phyloP scores from a whole-genome alignment of 2,113 vertebrate genomes.

The Indicator indicator region DNA sequence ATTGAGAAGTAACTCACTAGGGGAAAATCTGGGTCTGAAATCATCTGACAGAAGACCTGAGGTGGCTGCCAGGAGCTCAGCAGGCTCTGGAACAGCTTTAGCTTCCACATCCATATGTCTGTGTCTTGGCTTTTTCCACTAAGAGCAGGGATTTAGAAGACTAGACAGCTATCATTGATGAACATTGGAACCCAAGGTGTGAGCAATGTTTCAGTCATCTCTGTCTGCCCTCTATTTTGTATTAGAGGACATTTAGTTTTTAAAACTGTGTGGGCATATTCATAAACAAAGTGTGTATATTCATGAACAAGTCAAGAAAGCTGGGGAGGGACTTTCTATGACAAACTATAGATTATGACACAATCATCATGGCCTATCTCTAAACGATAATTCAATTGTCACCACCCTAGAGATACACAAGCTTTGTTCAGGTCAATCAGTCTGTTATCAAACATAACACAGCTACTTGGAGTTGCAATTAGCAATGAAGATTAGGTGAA shows the following conservation, averaged over 20 bases:
- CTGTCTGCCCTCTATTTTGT: not conserved
- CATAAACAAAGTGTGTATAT: not conserved
- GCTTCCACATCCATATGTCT: not conserved
- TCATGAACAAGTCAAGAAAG: not conserved
- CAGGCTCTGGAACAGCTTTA: not conserved
- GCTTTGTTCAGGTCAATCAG: not conserved
- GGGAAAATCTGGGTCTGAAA: not conserved
- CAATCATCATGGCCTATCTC: not conserved
- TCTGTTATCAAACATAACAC: slow-evolving; percentile 1
- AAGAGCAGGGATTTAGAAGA: not conserved
- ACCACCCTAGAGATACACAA: not conserved
- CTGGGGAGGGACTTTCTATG: too few species aligned
- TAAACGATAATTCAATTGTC: not conserved
- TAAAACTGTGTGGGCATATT: not conserved
- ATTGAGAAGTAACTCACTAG: not conserved
- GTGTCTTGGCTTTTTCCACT: not conserved
- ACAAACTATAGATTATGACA: not conserved
- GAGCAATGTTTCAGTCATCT: not conserved
- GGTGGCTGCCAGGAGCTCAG: not conserved
- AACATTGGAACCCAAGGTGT: not conserved
- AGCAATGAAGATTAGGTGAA: slow-evolving; percentile 9
- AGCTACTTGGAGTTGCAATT: not conserved
- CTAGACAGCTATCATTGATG: not conserved
- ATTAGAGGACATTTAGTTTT: not conserved
- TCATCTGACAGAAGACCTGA: not conserved